Evolutionary conservation across 2,888 invertebrate genomes (phyloP), one percentile per base, ranked within the genome.

Genomic region (Lacanobia wlatinum): DNA sequence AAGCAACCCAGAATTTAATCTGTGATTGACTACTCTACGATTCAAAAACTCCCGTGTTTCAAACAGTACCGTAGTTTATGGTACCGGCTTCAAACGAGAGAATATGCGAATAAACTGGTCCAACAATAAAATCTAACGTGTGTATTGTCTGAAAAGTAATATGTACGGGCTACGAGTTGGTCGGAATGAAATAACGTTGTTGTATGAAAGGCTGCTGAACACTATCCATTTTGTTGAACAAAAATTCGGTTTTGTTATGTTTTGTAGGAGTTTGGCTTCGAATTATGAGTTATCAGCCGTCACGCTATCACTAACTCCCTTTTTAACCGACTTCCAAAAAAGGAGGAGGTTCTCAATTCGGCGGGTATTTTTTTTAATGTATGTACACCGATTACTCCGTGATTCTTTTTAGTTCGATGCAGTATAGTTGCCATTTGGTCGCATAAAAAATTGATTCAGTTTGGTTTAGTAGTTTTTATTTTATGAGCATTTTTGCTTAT

Each of bases 61-160:
- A 38, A 46, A 65, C 50, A 55, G 18, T 59, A 12, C 53, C 60
- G 56, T 46, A 64, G 59, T 76, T 76, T 53, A 23, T 58, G 48
- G 62, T 21, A 7, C 12, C 14, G 16, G 46, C 23, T 56, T 40
- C 48, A 58, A 73, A 62, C 50, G n/a, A 21, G 9, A 46, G 61
- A 34, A 63, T 64, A 58, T 40, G 23, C 23, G 48, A 48, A 62
- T 73, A 53, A 40, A 73, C 61, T 34, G 23, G 8, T n/a, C 18
- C 40, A 34, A 48, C 52, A 79, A 53, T 79, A 62, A 62, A 79
- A 65, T 73, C 18, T 60, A 69, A 60, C 56, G 43, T 43, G 21
- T 34, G 56, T 34, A 52, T 62, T 70, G 72, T 78, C 18, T 46
- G 50, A 56, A 78, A 75, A 58, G 28, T 34, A 23, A 28, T 60